Base-by-base conservation (phyloP, 2,888 invertebrate species). In the Aphelenchoides bicaudatus region DNA sequence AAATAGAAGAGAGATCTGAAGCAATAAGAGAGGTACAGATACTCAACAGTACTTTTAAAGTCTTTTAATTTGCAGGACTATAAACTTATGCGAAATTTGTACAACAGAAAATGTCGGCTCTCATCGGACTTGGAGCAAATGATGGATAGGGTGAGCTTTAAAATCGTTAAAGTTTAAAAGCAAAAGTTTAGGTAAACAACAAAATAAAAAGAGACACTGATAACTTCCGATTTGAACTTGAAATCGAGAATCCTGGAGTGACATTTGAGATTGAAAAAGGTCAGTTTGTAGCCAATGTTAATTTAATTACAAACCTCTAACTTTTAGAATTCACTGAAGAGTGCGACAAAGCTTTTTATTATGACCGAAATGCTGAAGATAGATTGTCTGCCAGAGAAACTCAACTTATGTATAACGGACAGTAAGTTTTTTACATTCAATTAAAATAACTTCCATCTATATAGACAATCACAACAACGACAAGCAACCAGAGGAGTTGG, bases 191-290 rank as follows among this genome's bases (percentile, higher is more conserved):
- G n/a, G n/a, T n/a, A n/a, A 84, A 91, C 74, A 84, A 91, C 61
- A 86, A 90, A 80, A 83, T 98, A 54, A 90, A 88, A 83, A 85
- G 85, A 80, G 94, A 94, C 80, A 82, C 94, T 46, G 88, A 90
- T 72, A 94, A 96, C 81, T 98, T 96, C 81, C 96, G 96, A 82
- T 90, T 93, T 85, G 98, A 98, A 82, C 81, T 98, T 56, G 96
- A 98, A 82, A 94, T 94, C 0, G 96, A 98, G 81, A 91, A 94
- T 83, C 90, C 93, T 73, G 96, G 96, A 2, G 92, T 94, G 55
- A 96, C 96, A 0, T 94, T 94, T 82, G 84, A 90, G 49, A 81
- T 96, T 31, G 70, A 73, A 49, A 48, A 48, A 52, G 34, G 70
- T 69, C 43, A 49, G 57, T 37, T 25, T 27, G 2, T 23, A n/a